These are phyloP conservation scores for Lepus europaeus DNA, from an alignment of 2,113 vertebrate species.

Conservation along the genomic window DNA sequence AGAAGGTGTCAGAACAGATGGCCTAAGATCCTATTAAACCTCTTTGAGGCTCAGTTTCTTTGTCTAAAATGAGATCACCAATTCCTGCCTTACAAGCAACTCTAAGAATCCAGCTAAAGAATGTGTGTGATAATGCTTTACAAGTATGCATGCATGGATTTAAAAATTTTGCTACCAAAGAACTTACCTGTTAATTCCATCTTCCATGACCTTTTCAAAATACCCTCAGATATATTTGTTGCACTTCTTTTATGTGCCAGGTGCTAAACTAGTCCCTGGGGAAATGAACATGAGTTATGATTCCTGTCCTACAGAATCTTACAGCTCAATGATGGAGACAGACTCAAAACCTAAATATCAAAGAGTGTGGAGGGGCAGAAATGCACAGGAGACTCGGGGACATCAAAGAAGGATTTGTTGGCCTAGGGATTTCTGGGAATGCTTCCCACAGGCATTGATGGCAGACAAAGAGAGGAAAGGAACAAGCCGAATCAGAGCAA, in stretches of 20 bases:
- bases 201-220: too few relatives aligned
- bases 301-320: neutral
- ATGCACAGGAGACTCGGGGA: neutral
- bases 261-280: neutral
- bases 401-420: neutral
- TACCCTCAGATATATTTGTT: neutral
- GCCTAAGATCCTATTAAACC: neutral
- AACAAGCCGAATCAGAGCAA: neutral
- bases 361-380: neutral
- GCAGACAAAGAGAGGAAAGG: neutral
- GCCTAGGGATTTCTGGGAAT: neutral
- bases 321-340: neutral
- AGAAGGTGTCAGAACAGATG: neutral
- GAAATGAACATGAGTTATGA: neutral
- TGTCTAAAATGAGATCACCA: neutral
- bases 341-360: neutral
- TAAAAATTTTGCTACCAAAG: too few relatives aligned
- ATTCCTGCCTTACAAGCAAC: neutral
- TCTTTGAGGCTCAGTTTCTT: slow-evolving; percentile 1
- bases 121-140: neutral
- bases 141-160: too few relatives aligned
- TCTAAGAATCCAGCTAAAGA: neutral
- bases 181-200: too few relatives aligned
- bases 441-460: neutral
- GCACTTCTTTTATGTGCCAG: neutral